phyloP scores from a whole-genome alignment of 2,797 vertebrate species.

The Sciaenops ocellatus region DNA sequence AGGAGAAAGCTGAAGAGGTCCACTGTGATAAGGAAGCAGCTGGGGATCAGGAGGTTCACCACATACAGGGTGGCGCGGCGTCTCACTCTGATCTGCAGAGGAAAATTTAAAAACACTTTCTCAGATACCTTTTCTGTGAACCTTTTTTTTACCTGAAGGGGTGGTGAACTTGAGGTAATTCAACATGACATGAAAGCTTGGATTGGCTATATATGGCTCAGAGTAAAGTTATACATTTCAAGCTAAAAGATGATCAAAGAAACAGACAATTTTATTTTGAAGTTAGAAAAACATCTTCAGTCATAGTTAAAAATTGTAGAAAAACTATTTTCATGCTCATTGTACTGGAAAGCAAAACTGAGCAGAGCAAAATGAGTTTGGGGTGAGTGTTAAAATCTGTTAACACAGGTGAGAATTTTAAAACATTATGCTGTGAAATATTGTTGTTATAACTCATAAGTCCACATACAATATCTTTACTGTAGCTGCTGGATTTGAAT shows the following conservation, averaged over 20 bases:
- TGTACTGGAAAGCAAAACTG: too few species aligned
- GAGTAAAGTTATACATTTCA: background rate
- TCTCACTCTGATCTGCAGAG: constrained; percentile 76
- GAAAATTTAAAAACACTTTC: background rate
- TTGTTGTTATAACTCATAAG: background rate
- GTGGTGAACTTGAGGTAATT: background rate
- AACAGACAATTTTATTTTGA: background rate
- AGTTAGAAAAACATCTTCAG: background rate
- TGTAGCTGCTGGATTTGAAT: background rate
- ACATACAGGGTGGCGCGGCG: constrained; percentile 78
- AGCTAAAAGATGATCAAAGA: background rate
- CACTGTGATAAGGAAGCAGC: constrained; percentile 85
- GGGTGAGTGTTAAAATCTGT: background rate
- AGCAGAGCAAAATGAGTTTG: background rate
- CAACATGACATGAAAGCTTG: too few species aligned
- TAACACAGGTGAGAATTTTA: background rate
- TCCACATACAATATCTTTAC: background rate
- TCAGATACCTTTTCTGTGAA: background rate
- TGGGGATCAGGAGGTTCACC: constrained; percentile 85
- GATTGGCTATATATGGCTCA: background rate
- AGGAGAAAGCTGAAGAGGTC: constrained; percentile 89
- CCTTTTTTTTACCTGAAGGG: background rate
- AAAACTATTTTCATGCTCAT: too few species aligned
- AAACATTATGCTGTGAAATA: background rate
- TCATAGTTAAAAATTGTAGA: background rate